Percentiles rank a stretch among this genome's conserved stretches.
phyloP scores from a whole-genome alignment of 2,888 invertebrate species.

The Apamea crenata region DNA sequence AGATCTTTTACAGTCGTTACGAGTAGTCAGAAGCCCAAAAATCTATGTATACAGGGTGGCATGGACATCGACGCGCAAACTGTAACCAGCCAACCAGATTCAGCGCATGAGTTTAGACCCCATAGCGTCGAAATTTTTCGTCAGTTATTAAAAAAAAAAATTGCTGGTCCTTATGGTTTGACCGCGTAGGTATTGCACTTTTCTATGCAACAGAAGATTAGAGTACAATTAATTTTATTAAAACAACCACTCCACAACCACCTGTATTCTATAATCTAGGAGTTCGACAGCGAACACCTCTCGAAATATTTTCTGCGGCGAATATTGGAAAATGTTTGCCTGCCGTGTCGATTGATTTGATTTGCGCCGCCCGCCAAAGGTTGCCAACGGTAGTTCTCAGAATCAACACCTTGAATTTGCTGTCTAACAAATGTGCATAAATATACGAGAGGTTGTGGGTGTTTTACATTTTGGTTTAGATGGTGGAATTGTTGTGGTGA shows the following conservation, averaged over 20 bases:
- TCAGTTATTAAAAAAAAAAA: too few relatives aligned
- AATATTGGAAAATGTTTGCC: slow-evolving; percentile 83
- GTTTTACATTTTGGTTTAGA: slow-evolving; percentile 46
- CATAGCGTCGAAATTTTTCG: too few relatives aligned
- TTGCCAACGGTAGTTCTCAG: slow-evolving; percentile 67
- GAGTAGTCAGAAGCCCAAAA: too few relatives aligned
- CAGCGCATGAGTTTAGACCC: too few relatives aligned
- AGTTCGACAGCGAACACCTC: slow-evolving; percentile 63
- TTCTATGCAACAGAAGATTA: too few relatives aligned
- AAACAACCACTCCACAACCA: slow-evolving; percentile 39
- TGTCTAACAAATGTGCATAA: slow-evolving; percentile 59
- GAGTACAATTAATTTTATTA: not conserved
- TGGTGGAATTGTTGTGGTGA: slow-evolving; percentile 2
- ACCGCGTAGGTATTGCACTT: too few relatives aligned
- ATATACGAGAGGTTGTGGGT: slow-evolving; percentile 38
- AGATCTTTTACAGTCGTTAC: too few relatives aligned
- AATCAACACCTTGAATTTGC: slow-evolving; percentile 69
- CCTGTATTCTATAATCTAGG: slow-evolving; percentile 64
- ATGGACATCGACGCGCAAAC: too few relatives aligned
- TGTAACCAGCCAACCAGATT: too few relatives aligned
- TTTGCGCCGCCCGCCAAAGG: slow-evolving; percentile 74
- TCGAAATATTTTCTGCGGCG: slow-evolving; percentile 76
- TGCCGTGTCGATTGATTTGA: slow-evolving; percentile 81
- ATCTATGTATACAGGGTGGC: too few relatives aligned
- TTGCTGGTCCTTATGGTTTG: too few relatives aligned